Percentiles rank a stretch among this genome's conserved stretches.
phyloP scores from a whole-genome alignment of 2,113 vertebrate species.

The Etia nguti region DNA sequence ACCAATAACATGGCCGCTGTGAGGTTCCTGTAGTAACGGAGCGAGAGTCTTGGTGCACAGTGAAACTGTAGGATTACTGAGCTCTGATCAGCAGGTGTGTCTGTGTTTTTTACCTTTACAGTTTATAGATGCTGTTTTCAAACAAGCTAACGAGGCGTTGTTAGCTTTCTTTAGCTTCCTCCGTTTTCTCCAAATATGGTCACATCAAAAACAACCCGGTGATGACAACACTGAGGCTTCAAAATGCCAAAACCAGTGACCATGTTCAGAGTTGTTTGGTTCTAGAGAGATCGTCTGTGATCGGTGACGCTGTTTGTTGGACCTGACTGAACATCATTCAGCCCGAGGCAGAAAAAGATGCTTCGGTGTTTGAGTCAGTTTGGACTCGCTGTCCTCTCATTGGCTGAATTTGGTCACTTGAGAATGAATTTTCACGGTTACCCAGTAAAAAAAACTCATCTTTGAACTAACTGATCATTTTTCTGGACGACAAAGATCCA shows the following conservation, averaged over 20 bases:
- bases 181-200: neutral
- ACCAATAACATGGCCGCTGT: neutral
- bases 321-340: neutral
- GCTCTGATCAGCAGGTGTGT: neutral
- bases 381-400: neutral
- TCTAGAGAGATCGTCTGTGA: neutral
- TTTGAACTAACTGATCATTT: neutral
- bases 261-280: neutral
- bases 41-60: fast-evolving
- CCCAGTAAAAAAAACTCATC: neutral
- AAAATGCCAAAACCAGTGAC: neutral
- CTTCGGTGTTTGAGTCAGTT: neutral
- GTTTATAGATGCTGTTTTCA: neutral
- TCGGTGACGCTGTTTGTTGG: neutral
- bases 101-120: fast-evolving
- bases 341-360: no score
- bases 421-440: neutral
- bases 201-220: neutral
- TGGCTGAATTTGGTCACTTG: neutral
- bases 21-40: neutral
- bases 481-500: neutral
- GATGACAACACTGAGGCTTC: neutral
- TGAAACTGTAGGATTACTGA: neutral
- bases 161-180: neutral
- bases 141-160: fast-evolving